These are phyloP conservation scores for Pseudonaja textilis DNA, from an alignment of 2,113 vertebrate species.

Conservation along the genomic window DNA sequence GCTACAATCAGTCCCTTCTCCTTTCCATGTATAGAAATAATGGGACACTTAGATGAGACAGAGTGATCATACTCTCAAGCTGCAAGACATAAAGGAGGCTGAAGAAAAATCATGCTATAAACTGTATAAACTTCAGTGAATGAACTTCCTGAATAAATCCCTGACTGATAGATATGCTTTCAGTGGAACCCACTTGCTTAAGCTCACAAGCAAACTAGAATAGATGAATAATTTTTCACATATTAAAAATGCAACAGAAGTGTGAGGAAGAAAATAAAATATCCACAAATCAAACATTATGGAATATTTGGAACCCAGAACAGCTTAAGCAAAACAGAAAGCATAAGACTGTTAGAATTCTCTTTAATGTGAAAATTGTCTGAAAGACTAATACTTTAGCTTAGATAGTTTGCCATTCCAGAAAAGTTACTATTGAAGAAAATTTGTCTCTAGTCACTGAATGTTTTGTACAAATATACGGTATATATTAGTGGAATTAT, in stretches of 20 bases:
- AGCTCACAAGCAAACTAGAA: neutral
- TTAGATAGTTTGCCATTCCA: conserved; percentile 40
- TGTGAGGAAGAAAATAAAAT: neutral
- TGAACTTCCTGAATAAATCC: neutral
- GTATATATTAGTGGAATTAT: conserved; percentile 37
- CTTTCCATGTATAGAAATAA: neutral
- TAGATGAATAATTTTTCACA: conserved; percentile 26
- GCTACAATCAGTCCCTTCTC: neutral
- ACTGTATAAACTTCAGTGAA: neutral
- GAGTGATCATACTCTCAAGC: neutral
- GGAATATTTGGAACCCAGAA: conserved; percentile 38
- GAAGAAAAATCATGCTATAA: neutral
- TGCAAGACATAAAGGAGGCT: neutral
- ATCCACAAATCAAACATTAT: neutral
- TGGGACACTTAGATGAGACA: neutral
- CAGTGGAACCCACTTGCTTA: neutral
- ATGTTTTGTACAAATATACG: conserved; percentile 41
- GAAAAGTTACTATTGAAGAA: conserved; percentile 38
- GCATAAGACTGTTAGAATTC: conserved; percentile 13
- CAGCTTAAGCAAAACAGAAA: conserved; percentile 34
- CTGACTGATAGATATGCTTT: neutral
- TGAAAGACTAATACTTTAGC: conserved; percentile 38
- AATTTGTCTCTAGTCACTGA: conserved; percentile 43
- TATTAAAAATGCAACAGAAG: conserved; percentile 18
- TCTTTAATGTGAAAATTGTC: conserved; percentile 36